phyloP scores from a whole-genome alignment of 2,797 vertebrate species.

The Lates japonicus region DNA sequence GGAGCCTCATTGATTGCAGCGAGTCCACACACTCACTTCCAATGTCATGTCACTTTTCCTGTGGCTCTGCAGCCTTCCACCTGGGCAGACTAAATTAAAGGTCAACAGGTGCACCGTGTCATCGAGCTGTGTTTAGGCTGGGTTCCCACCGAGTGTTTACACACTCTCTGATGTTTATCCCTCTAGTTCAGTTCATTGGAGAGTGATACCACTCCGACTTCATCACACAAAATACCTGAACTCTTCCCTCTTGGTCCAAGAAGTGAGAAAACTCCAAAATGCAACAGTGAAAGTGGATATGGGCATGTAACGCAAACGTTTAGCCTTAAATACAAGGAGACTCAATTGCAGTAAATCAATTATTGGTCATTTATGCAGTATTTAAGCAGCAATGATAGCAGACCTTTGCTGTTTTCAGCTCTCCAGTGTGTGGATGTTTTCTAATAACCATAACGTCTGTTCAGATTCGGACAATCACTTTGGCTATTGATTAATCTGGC shows the following conservation, averaged over 20 bases:
- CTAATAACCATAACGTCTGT: background rate
- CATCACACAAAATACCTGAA: background rate
- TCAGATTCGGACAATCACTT: background rate
- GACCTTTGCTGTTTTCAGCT: background rate
- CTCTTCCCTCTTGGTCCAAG: background rate
- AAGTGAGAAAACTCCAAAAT: background rate
- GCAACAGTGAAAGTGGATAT: background rate
- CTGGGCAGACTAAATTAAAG: constrained; percentile 63
- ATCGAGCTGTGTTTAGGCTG: constrained; percentile 18
- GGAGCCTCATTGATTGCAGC: constrained; percentile 75
- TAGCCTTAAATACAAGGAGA: background rate
- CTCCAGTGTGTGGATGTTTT: background rate
- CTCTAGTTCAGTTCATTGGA: background rate
- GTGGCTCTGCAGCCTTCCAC: constrained; percentile 63
- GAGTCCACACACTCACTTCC: constrained; percentile 37
- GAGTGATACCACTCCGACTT: background rate
- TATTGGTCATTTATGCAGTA: background rate
- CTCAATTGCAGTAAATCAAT: background rate
- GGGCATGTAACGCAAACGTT: background rate
- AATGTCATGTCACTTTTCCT: constrained; percentile 60
- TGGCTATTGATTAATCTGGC: background rate
- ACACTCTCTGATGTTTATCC: constrained; percentile 8
- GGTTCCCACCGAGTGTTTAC: background rate
- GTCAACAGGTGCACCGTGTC: constrained; percentile 61
- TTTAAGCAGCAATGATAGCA: background rate